Base-by-base conservation (phyloP, 2,888 invertebrate species). In the Polydrusus pterygomalis region DNA sequence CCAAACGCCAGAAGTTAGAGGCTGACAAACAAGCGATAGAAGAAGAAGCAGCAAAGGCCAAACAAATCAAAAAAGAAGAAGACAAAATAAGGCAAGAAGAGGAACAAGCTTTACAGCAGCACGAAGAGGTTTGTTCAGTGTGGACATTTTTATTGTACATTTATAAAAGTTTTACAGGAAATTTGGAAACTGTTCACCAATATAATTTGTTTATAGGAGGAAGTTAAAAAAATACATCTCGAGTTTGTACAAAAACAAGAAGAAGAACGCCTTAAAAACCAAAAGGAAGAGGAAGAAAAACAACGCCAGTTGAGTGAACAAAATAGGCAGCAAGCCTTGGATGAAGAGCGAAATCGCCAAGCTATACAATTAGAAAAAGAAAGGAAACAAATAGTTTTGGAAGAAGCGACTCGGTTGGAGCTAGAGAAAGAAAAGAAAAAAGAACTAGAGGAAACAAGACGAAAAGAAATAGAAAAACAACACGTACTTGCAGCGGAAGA, bases 401-500 rank as follows among this genome's bases (percentile, higher is more conserved):
- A 18, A 25, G 54, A 54, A 25, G 13, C 47, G 9, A 49, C 17
- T 3, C 51, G 34, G 3, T 15, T 34, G 11, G 20, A 17, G 17
- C 17, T 60, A 60, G 58, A 34, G 18, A 10, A 54, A 20, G 2
- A 54, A n/a, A 20, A 54, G 25, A n/a, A 30, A 38, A 34, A 15
- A 15, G 56, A 58, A 34, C 15, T 34, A 30, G 34, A 58, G 5
- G 34, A 34, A 34, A 30, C 5, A 15, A 34, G 34, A 34, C 15
- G 15, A 34, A 34, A 34, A 34, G 56, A 58, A 58, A 30, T 58
- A 58, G 56, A 58, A 30, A 30, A 30, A 30, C n/a, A 30, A 13
- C 0, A 56, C 6, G 30, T 30, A 8, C 25, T 56, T 30, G 18
- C 30, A 51, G 18, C 10, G 13, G 43, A 82, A 78, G 82, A 83